Conservation (phyloP, 2,113 vertebrate species). For the rat (Rattus norvegicus) region GRCr8 NC_086021.1:179984501-179985000, state of each 20-base stretch:
- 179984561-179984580: not conserved
- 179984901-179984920: too few species aligned
- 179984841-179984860: not conserved
- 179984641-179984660: not conserved
- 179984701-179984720: not conserved
- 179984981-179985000: not conserved
- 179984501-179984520: not conserved
- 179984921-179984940: not conserved
- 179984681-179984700: fast-evolving
- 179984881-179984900: not conserved
- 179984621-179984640: not conserved
- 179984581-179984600: not conserved
- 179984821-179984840: too few species aligned
- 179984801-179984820: not conserved
- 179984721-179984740: not conserved
- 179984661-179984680: not conserved
- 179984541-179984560: not conserved
- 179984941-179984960: not conserved
- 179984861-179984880: not conserved
- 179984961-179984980: not conserved
- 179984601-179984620: not conserved
- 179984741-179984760: not conserved
- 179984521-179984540: not conserved
- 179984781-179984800: not conserved
- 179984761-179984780: not conserved